Evolutionary conservation across 2,113 vertebrate species (phyloP), one percentile per base, ranked within the genome.

Genomic region (Pteruthius melanotis): DNA sequence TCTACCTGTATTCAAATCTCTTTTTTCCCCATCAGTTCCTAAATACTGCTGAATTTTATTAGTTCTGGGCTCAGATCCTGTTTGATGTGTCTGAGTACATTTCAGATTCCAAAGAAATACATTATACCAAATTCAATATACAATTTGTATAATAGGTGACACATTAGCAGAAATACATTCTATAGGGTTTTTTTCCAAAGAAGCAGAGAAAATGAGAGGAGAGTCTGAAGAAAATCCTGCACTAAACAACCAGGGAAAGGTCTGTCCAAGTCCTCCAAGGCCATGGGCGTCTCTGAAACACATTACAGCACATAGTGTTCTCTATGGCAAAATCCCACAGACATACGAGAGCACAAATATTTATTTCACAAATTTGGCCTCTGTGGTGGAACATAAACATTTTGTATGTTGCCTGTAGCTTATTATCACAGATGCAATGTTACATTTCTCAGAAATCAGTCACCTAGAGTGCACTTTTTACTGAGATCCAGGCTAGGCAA

Each of bases 281-380:
- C 68, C 84, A 82, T 27, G 81, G 80, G 61, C 2, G 0, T 35
- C 75, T 89, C 81, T 87, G 75, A 92, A 89, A 94, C 83, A 68
- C 35, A 21, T 83, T 91, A 59, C 70, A 95, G 96, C 66, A 97
- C 96, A 96, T 85, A 74, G 13, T 75, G 96, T 97, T 97, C 97
- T 83, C 69, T 63, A 68, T 11, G 53, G 80, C 90, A 79, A 64
- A 83, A 93, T 96, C 91, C 94, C 94, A 71, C 93, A 87, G 91
- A 89, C 93, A 81, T 95, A 94, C 0, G 87, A 95, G 85, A 87
- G 42, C 79, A 28, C 83, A 97, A 97, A 97, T 97, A 94, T 95
- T 97, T 97, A 95, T 93, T 96, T 96, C 94, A 91, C 71, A 83
- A 59, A 94, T 94, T 92, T 97, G 95, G 94, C 81, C 70, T 64